These are phyloP conservation scores for Balearica regulorum DNA, from an alignment of 2,797 vertebrate species.

Conservation along the genomic window DNA sequence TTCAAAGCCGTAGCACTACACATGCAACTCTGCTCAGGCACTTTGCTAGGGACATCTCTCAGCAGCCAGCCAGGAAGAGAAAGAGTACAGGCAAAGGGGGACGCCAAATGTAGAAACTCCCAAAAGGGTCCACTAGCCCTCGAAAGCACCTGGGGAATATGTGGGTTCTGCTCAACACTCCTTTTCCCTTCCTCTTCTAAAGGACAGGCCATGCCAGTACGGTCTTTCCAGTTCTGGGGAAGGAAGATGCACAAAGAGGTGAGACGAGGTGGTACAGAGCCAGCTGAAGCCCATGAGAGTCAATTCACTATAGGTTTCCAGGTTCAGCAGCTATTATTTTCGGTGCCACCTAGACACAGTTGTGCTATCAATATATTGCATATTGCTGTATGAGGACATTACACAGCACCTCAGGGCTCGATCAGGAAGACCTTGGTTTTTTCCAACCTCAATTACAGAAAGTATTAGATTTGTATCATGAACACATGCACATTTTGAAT, in stretches of 20 bases:
- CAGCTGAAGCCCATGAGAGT: neutral
- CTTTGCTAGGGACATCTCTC: neutral
- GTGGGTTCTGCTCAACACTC: neutral
- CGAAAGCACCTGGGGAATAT: fast-evolving
- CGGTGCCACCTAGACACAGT: neutral
- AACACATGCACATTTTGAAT: neutral
- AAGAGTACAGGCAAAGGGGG: neutral
- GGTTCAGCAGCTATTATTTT: neutral
- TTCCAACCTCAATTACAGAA: neutral
- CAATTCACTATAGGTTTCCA: neutral
- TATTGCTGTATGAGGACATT: neutral
- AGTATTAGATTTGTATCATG: neutral
- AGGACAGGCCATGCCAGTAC: neutral
- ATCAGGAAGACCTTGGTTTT: neutral
- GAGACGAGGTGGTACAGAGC: neutral
- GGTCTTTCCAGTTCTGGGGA: neutral
- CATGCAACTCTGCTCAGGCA: neutral
- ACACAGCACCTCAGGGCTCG: neutral
- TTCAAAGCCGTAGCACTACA: neutral
- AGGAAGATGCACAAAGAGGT: neutral
- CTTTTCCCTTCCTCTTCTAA: neutral
- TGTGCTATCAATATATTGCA: neutral
- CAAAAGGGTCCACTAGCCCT: neutral
- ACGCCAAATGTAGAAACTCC: neutral
- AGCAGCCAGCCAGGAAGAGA: neutral